A percentile compares a stretch with the other conserved stretches of the same genome.
These are phyloP conservation scores for Oxytorus armatus DNA, from an alignment of 2,888 invertebrate species.

Conservation along the genomic window DNA sequence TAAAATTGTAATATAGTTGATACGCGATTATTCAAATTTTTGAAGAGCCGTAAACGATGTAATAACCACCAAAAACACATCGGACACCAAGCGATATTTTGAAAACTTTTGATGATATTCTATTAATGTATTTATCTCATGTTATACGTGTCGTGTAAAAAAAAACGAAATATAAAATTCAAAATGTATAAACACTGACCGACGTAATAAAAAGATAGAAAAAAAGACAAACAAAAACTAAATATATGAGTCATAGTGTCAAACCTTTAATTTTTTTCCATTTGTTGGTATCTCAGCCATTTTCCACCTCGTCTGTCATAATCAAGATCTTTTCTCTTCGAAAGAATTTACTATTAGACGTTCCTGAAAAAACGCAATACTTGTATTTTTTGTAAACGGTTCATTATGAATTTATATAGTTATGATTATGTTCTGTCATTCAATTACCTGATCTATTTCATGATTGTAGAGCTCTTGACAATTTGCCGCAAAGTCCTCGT, in stretches of 20 bases:
- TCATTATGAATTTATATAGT: not conserved
- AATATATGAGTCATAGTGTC: too few relatives aligned
- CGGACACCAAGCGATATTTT: slow-evolving; percentile 44
- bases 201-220: slow-evolving; percentile 57
- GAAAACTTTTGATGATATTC: slow-evolving; percentile 61
- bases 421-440: not conserved
- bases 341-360: not conserved
- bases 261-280: not conserved
- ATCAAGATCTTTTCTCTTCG: not conserved
- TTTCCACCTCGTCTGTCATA: not conserved
- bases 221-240: slow-evolving; percentile 15
- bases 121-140: slow-evolving; percentile 58
- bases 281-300: not conserved
- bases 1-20: too few relatives aligned
- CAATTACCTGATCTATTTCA: slow-evolving; percentile 70
- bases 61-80: too few relatives aligned
- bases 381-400: too few relatives aligned
- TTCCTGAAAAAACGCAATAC: slow-evolving; percentile 46
- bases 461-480: slow-evolving; percentile 71
- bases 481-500: slow-evolving; percentile 51
- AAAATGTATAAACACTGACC: slow-evolving; percentile 59
- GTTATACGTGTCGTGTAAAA: slow-evolving; percentile 55
- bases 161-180: slow-evolving; percentile 22
- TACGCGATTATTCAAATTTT: slow-evolving; percentile 1
- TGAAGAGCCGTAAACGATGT: too few relatives aligned